Conservation (phyloP, 2,888 invertebrate genomes). For the Eristalis pertinax region DNA sequence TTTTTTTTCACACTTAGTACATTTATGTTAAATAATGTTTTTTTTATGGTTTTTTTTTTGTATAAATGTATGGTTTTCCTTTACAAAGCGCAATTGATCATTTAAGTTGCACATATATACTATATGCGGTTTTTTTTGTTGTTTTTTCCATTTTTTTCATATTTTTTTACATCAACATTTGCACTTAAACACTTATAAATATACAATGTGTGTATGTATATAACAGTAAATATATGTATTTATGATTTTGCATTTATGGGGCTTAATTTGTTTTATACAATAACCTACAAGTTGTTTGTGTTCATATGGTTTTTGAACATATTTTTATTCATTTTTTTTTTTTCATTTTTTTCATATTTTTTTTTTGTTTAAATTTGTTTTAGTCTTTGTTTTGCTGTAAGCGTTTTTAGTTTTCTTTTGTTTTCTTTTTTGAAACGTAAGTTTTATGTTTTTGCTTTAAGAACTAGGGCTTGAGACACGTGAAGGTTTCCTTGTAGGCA, state of each 20-base stretch:
- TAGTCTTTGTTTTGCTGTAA: constrained; percentile 80
- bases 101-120: constrained; percentile 7
- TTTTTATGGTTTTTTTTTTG: background rate
- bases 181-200: constrained; percentile 55
- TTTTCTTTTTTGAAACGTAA: constrained; percentile 54
- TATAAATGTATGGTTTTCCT: constrained; percentile 15
- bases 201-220: constrained; percentile 58
- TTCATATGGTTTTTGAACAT: constrained; percentile 17
- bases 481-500: background rate
- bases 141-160: constrained; percentile 3
- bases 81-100: constrained; percentile 54
- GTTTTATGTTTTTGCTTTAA: constrained; percentile 11
- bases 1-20: constrained; percentile 5
- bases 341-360: constrained; percentile 25
- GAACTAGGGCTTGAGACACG: background rate
- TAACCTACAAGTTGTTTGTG: constrained; percentile 35
- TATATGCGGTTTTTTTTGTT: background rate
- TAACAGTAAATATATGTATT: constrained; percentile 60
- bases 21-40: constrained; percentile 40
- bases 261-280: constrained; percentile 33
- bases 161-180: constrained; percentile 51
- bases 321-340: constrained; percentile 60
- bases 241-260: constrained; percentile 1
- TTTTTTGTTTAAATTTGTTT: constrained; percentile 65
- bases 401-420: constrained; percentile 75